Base-by-base conservation (phyloP, 2,888 invertebrate species). In the Acanthoscelides obtectus region DNA sequence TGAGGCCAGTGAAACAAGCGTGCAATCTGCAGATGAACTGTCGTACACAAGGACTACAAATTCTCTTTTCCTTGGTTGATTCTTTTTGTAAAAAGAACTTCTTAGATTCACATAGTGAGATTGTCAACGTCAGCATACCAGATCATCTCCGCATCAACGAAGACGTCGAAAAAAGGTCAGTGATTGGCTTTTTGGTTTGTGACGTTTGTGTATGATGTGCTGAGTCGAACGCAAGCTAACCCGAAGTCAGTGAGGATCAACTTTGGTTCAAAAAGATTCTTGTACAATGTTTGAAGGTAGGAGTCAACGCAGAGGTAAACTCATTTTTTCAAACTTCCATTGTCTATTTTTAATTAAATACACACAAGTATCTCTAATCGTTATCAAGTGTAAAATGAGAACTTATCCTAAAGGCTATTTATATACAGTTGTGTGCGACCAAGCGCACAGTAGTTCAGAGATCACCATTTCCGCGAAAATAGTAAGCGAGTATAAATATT, bases 1-100 rank as follows among this genome's bases (percentile, higher is more conserved):
- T 79, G 83, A 84, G 85, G 85, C 84, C 85, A 85, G 85, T 85
- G 45, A 45, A 45, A 83, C 81, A 84, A 45, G 83, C 81, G 84
- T 84, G 84, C 84, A 84, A 84, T 81, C 77, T 72, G 81, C 80
- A 79, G 80, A 80, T 70, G 79, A 77, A 45, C 45, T 45, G 45
- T 17, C 45, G 45, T 45, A 45, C 45, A 45, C 45, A 81, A 25
- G 20, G 20, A 66, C 19, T 22, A 27, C 66, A 63, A 20, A n/a
- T 68, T 72, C 80, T 80, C 79, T 74, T 71, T 73, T 70, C 72
- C 68, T 68, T 73, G 68, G 68, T 45, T 45, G 8, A 25, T 45
- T 45, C 17, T 45, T 4, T 45, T 45, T 45, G 45, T 45, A 45
- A 45, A 45, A 45, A 45, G 12, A 45, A 45, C 1, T 45, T 45